These are phyloP conservation scores for Acrocephalus scirpaceus DNA, from an alignment of 2,797 vertebrate genomes.

Conservation along the genomic window DNA sequence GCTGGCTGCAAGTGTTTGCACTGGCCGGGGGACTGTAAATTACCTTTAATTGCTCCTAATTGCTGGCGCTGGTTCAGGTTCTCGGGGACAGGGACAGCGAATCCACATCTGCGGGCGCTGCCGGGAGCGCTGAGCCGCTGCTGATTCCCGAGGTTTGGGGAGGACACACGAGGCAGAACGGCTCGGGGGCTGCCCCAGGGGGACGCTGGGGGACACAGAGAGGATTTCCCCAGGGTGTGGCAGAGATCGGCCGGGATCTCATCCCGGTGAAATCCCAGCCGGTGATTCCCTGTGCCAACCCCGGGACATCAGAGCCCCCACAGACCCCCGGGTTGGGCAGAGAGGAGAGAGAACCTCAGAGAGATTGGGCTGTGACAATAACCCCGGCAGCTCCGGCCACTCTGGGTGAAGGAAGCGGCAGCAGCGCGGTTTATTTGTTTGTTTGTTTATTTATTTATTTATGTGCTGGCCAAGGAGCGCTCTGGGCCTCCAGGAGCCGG, in stretches of 20 bases:
- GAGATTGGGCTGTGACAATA: not conserved
- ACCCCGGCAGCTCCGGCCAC: not conserved
- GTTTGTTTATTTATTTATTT: not conserved
- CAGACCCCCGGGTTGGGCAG: fast-evolving
- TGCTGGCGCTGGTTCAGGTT: constrained; percentile 50
- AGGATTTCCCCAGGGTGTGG: fast-evolving
- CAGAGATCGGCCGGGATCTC: fast-evolving
- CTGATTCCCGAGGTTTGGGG: not conserved
- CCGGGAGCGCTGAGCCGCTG: not conserved
- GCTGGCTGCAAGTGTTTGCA: constrained; percentile 39
- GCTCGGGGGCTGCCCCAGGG: not conserved
- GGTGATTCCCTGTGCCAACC: not conserved
- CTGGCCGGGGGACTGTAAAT: constrained; percentile 42
- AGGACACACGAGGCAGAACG: fast-evolving
- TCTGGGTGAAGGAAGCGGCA: not conserved
- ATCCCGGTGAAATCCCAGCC: not conserved
- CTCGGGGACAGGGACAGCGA: not conserved
- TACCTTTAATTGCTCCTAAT: constrained; percentile 58
- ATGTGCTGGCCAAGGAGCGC: not conserved
- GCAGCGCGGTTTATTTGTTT: not conserved
- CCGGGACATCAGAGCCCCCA: fast-evolving
- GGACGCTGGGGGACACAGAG: not conserved
- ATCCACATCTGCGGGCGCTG: not conserved
- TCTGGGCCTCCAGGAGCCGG: not conserved
- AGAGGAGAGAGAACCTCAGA: not conserved